Percentiles rank a stretch among this genome's conserved stretches.
Conservation (phyloP, 1,140 invertebrate genomes). For the Saccostrea cuccullata region DNA sequence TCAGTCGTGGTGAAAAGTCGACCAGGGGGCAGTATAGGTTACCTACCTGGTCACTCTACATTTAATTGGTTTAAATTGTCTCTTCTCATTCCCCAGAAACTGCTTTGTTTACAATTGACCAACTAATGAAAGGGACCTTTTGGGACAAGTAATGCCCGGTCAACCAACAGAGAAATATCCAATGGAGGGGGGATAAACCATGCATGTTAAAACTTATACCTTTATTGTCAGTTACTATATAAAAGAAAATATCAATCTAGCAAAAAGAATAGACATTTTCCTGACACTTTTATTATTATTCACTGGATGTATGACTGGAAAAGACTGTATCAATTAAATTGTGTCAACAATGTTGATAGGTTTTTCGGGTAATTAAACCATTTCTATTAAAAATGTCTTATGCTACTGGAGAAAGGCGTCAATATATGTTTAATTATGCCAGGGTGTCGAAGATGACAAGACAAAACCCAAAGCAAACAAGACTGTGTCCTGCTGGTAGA, state of each 20-base stretch:
- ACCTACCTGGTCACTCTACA: constrained; percentile 6
- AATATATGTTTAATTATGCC: constrained; percentile 28
- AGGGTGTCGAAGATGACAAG: not conserved
- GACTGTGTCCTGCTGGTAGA: constrained; percentile 20
- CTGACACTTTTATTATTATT: constrained; percentile 26
- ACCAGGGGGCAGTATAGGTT: not conserved
- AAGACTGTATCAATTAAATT: constrained; percentile 30
- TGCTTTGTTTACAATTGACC: constrained; percentile 24
- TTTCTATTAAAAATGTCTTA: not conserved
- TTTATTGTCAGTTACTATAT: not conserved
- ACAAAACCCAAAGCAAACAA: constrained; percentile 16
- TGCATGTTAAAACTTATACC: constrained; percentile 14
- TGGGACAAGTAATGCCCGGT: not conserved
- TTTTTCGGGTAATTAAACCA: constrained; percentile 24
- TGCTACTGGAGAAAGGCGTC: not conserved
- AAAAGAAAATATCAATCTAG: constrained; percentile 34
- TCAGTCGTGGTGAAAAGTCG: not conserved
- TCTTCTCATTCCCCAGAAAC: constrained; percentile 25
- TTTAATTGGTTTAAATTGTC: constrained; percentile 34
- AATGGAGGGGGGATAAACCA: constrained; percentile 8
- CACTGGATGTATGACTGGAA: not conserved
- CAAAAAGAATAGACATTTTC: not conserved
- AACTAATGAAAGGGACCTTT: constrained; percentile 23
- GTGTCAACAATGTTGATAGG: constrained; percentile 32
- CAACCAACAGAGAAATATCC: not conserved